phyloP scores from a whole-genome alignment of 2,797 vertebrate species.

The Chiroxiphia lanceolata region DNA sequence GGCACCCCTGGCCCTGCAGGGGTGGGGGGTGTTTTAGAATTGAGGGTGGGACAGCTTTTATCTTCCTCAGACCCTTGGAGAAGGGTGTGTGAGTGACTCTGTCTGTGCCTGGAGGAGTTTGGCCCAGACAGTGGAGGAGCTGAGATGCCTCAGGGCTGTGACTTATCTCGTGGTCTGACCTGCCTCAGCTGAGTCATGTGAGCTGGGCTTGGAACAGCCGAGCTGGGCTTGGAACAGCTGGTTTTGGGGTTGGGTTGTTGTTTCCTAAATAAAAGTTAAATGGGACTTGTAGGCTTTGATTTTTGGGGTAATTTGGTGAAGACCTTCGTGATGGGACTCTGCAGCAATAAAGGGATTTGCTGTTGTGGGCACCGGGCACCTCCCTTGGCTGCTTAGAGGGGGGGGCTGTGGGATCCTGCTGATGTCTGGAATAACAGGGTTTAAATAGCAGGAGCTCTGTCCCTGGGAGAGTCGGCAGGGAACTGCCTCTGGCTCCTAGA shows the following conservation, averaged over 20 bases:
- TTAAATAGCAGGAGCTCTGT: accelerated
- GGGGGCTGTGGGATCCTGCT: neutral
- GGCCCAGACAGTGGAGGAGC: neutral
- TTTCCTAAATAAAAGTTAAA: neutral
- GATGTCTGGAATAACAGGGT: accelerated
- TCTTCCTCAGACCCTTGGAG: neutral
- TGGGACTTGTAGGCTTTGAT: neutral
- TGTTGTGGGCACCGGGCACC: neutral
- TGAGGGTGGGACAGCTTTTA: neutral
- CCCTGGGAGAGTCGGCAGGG: neutral
- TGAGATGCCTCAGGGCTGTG: neutral
- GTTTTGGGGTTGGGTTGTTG: neutral
- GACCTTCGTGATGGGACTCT: neutral
- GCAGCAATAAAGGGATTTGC: neutral
- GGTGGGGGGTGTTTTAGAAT: neutral
- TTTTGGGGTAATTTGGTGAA: neutral
- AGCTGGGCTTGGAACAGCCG: neutral
- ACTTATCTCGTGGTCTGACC: neutral
- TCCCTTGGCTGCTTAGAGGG: neutral
- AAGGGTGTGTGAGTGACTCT: neutral
- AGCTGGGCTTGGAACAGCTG: neutral
- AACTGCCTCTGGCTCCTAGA: neutral
- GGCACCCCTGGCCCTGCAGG: neutral
- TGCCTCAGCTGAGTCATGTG: neutral
- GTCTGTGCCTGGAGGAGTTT: neutral